Base-by-base conservation (phyloP, 2,797 vertebrate genomes). In the Anableps anableps region DNA sequence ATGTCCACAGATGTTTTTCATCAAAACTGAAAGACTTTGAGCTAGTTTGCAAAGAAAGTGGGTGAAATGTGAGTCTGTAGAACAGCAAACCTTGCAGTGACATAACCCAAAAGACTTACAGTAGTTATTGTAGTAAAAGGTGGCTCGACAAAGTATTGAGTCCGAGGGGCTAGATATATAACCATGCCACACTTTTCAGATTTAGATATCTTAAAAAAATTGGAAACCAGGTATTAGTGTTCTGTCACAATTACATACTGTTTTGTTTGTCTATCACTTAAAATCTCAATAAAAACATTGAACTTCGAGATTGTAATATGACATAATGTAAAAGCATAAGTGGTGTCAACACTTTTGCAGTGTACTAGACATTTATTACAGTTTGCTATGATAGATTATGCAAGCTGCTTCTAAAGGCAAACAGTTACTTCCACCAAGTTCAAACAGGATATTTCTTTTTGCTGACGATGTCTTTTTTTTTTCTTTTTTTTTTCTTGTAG, bases 401-500 rank as follows among this genome's bases (percentile, higher is more conserved):
- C 6, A 8, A 45, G 17, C 2, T 71, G 41, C 41, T 7, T 26
- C 66, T 16, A 43, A 70, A 70, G 41, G 13, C 6, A 26, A 26
- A 55, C 23, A 66, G 36, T 66, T 66, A 23, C 1, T 66, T 41
- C 36, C 34, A 34, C 31, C 31, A 64, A 36, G 31, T 62, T 62
- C n/a, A 38, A 19, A 66, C 19, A 6, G 5, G 11, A 43, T 70
- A 70, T 13, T 43, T 70, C 14, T 70, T n/a, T 43, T 43, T n/a
- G 7, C 11, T 43, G 38, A n/a, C 17, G 11, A 23, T 43, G 43
- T 19, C n/a, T 31, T 17, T 60, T 60, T 13, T 58, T 50, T 4
- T 38, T 64, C 53, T 29, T 41, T 89, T 1, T 78, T 29, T 60
- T 58, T 17, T 75, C 64, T 3, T 34, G 2, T 93, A 99, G 98